These are phyloP conservation scores for Phlogophora meticulosa DNA, from an alignment of 2,888 invertebrate genomes.

Conservation along the genomic window DNA sequence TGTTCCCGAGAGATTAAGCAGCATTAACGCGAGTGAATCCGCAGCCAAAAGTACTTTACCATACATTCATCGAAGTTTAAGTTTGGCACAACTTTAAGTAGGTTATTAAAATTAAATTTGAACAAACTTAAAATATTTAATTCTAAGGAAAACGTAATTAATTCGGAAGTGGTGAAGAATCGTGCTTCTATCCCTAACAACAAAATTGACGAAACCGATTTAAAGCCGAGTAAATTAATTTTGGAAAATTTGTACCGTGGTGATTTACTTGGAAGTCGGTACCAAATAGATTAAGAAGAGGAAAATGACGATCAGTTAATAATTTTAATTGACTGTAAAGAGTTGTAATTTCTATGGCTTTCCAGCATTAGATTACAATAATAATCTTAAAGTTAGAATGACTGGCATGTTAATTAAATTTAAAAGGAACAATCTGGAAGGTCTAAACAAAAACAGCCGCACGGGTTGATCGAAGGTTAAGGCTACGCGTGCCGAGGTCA, in stretches of 20 bases:
- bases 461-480: too few species aligned
- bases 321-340: not conserved
- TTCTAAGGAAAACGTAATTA: slow-evolving; percentile 23
- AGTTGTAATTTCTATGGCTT: not conserved
- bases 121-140: slow-evolving; percentile 25
- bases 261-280: not conserved
- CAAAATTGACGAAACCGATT: slow-evolving; percentile 20
- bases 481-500: too few species aligned
- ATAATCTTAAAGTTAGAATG: too few species aligned
- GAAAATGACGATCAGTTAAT: not conserved
- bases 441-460: too few species aligned
- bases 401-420: too few species aligned
- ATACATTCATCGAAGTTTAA: too few species aligned
- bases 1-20: too few species aligned
- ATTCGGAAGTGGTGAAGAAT: slow-evolving; percentile 7
- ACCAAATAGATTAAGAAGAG: not conserved
- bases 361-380: not conserved
- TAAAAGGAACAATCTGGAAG: too few species aligned
- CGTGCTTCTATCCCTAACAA: slow-evolving; percentile 23
- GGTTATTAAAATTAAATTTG: slow-evolving; percentile 3
- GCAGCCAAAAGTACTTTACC: too few species aligned
- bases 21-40: too few species aligned
- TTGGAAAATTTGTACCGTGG: not conserved
- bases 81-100: not conserved
- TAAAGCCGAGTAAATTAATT: slow-evolving; percentile 25